Evolutionary conservation across 2,888 invertebrate genomes (phyloP), one percentile per base, ranked within the genome.

Genomic region (Drosophila cognata): DNA sequence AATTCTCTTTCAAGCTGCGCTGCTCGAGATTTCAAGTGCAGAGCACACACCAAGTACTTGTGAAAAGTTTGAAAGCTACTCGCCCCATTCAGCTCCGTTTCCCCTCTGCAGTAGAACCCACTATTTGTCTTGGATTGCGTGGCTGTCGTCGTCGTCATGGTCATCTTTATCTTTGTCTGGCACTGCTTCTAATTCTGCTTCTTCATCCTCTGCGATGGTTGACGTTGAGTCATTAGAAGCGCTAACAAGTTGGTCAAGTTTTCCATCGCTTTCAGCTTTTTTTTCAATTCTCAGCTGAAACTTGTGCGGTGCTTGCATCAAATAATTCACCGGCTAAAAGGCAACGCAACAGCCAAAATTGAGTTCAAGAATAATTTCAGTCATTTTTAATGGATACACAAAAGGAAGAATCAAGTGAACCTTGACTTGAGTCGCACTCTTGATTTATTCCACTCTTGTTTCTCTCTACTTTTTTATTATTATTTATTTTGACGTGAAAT

Each of bases 231-330:
- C 62, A 80, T 78, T 80, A 76, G 66, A 80, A 80, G 61, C 62
- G 67, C 60, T 64, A 73, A 81, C 77, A 81, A 77, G 77, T 81
- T 79, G 73, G 61, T 70, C 78, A 77, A 79, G 67, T 65, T 71
- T 60, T 71, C 16, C 28, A 31, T 61, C 25, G 41, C 50, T 56
- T 41, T 55, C 31, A 35, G 43, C 13, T 46, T 13, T 25, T 46
- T 60, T 50, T 31, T 36, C 25, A 25, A 16, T 52, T 38, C 29
- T 55, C 53, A 21, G 48, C 29, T 29, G 21, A 4, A 46, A 55
- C 25, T 25, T 36, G 4, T 36, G 55, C 18, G 13, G 13, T 28
- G 55, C 50, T 50, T 57, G 56, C 51, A 48, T 43, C 53, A 58
- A 63, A 60, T 56, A 63, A 36, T 38, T 57, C 51, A 61, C 50